A percentile compares a stretch with the other conserved stretches of the same genome.
phyloP scores from a whole-genome alignment of 2,113 vertebrate species.

The Penelope pileata region DNA sequence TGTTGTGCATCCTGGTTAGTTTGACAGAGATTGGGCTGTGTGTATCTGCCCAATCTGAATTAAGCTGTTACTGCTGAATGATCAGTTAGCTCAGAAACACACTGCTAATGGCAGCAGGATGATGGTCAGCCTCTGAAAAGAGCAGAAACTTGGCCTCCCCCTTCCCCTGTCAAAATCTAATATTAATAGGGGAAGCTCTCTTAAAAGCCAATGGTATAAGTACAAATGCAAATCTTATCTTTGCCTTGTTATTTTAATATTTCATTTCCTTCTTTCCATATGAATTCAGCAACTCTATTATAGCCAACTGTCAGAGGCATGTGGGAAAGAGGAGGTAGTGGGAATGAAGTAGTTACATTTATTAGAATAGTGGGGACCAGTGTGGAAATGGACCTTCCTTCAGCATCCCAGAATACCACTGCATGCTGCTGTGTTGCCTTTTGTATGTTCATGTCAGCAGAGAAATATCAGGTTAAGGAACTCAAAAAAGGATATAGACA shows the following conservation, averaged over 20 bases:
- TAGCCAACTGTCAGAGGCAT: constrained; percentile 52
- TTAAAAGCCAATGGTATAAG: constrained; percentile 59
- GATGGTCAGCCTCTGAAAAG: constrained; percentile 23
- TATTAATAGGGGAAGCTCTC: constrained; percentile 63
- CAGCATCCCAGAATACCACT: not conserved
- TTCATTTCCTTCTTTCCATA: constrained; percentile 67
- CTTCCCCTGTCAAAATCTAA: constrained; percentile 44
- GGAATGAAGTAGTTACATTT: constrained; percentile 42
- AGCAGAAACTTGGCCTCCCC: constrained; percentile 37
- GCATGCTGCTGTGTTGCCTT: not conserved
- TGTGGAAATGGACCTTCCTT: constrained; percentile 1
- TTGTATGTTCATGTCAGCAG: not conserved
- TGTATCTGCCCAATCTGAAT: constrained; percentile 51
- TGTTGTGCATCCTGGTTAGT: not conserved
- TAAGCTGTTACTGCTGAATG: constrained; percentile 35
- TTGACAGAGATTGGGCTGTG: not conserved
- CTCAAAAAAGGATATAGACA: not conserved
- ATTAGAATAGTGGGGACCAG: not conserved
- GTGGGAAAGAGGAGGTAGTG: constrained; percentile 55
- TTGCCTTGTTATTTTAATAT: constrained; percentile 69
- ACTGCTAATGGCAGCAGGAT: not conserved
- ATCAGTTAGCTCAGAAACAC: not conserved
- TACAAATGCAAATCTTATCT: constrained; percentile 70
- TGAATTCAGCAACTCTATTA: constrained; percentile 67
- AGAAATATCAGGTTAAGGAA: not conserved